Evolutionary conservation across 2,888 invertebrate species (phyloP), one percentile per base, ranked within the genome.

Genomic region (Andricus curvator): DNA sequence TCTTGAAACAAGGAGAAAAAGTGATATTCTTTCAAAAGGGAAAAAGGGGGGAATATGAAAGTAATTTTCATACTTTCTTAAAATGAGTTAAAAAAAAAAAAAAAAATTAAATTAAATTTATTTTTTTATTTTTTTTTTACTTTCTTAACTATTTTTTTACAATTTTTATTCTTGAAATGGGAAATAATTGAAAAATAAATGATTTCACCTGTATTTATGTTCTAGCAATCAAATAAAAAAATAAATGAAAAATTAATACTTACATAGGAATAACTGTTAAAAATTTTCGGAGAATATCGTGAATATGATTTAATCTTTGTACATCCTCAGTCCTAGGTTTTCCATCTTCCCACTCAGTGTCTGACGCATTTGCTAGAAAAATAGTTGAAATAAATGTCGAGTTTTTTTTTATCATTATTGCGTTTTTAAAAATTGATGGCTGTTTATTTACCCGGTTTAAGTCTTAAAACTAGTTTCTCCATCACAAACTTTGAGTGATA

Each of bases 401-500:
- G 66, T 4, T 67, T 68, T 77, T 70, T 51, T 15, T 62, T 65
- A 15, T 74, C 17, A 37, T 41, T 68, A 20, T 15, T 80, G 44
- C 64, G 22, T 65, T 51, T 66, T 22, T 22, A 48, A 67, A 66
- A 66, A 64, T 37, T 67, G n/a, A 77, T 51, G 4, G 33, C 8
- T 22, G 66, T 66, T 37, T 68, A 86, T 88, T 90, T 92, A 95
- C 95, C 93, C 86, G 95, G 94, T 88, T 94, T 92, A 93, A 96
- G 96, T 68, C 94, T 93, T 51, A 91, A 88, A n/a, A 96, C 93
- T 78, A 96, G 91, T 88, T 94, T 95, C 74, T 94, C 93, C 66
- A 96, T 93, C 15, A 95, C 95, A 86, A 94, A 93, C 84, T 94
- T 94, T 6, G 95, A 94, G 90, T 96, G 95, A 89, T 94, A 94